A percentile compares a stretch with the other conserved stretches of the same genome.
These are phyloP conservation scores for Neofelis nebulosa DNA, from an alignment of 2,113 vertebrate genomes.

Conservation along the genomic window DNA sequence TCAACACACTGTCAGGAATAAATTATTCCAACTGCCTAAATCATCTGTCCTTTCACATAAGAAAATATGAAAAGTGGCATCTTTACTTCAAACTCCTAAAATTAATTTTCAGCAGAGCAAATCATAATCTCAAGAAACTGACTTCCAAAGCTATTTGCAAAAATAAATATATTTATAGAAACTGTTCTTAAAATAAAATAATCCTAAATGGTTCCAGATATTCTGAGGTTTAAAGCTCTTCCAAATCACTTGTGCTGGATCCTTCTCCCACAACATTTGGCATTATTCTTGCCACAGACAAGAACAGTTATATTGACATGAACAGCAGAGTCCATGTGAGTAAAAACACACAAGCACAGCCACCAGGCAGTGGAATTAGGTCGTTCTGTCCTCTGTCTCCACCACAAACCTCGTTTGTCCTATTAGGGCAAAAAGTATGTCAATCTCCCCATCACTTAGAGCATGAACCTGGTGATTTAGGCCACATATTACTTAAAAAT, in stretches of 20 bases:
- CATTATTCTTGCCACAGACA: not conserved
- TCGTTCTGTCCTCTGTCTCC: not conserved
- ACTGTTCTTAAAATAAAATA: constrained; percentile 33
- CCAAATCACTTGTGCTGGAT: not conserved
- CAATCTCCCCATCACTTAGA: not conserved
- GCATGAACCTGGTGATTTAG: not conserved
- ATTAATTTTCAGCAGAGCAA: constrained; percentile 8
- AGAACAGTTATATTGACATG: not conserved
- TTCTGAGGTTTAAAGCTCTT: not conserved
- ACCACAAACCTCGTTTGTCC: not conserved
- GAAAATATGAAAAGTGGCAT: constrained; percentile 19
- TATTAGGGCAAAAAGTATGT: not conserved
- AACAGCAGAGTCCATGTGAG: not conserved
- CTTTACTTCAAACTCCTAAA: constrained; percentile 13
- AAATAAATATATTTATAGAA: not conserved
- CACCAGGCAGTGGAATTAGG: not conserved
- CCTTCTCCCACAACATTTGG: not conserved
- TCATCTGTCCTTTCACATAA: not conserved
- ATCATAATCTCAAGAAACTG: constrained; percentile 27
- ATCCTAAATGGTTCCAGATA: not conserved
- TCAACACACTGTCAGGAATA: not conserved
- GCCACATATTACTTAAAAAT: not conserved
- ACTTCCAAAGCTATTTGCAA: constrained; percentile 19
- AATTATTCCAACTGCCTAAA: not conserved
- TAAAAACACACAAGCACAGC: not conserved